phyloP scores from a whole-genome alignment of 1,140 invertebrate genomes.

The Carcinoscorpius rotundicauda region DNA sequence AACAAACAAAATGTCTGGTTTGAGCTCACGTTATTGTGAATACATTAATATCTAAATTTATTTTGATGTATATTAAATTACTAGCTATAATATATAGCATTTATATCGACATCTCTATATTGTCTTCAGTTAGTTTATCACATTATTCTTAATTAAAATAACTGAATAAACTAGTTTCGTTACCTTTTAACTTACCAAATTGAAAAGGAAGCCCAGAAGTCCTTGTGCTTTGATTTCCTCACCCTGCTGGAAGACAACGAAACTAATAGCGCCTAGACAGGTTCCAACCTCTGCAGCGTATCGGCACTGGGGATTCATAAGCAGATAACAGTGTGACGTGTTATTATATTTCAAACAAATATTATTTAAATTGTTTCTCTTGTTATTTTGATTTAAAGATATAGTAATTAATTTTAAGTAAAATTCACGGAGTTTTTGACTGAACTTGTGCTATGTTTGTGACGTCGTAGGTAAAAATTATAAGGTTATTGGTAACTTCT shows the following conservation, averaged over 20 bases:
- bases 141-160: constrained; percentile 9
- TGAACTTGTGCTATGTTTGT: too few relatives aligned
- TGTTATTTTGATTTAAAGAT: too few relatives aligned
- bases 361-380: too few relatives aligned
- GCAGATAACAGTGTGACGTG: too few relatives aligned
- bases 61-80: background rate
- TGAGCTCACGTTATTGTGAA: background rate
- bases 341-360: too few relatives aligned
- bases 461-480: too few relatives aligned
- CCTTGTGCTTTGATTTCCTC: constrained; percentile 91
- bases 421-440: too few relatives aligned
- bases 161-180: constrained; percentile 9
- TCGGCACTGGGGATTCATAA: constrained; percentile 38
- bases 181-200: constrained; percentile 51
- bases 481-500: too few relatives aligned
- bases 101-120: background rate
- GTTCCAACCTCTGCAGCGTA: constrained; percentile 71
- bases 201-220: constrained; percentile 69
- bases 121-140: background rate
- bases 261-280: constrained; percentile 67
- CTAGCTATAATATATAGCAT: background rate
- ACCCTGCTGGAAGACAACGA: constrained; percentile 80
- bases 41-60: background rate
- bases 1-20: background rate
- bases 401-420: too few relatives aligned